phyloP scores from a whole-genome alignment of 2,113 vertebrate species.

The Ceratotherium simum region DNA sequence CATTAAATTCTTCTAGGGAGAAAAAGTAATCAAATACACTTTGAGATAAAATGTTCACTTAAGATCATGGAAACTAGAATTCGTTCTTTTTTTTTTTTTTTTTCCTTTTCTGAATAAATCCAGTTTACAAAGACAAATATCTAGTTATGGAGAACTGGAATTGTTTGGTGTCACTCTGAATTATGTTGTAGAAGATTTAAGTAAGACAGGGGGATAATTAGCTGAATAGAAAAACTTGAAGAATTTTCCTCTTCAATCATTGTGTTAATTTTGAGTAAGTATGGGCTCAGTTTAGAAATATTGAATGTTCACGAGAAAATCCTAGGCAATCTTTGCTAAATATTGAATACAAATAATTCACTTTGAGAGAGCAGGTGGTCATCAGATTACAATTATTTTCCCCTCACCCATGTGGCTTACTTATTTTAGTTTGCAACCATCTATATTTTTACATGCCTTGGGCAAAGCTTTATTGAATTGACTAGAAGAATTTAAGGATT shows the following conservation, averaged over 20 bases:
- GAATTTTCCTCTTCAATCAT: background rate
- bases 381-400: slow-evolving; percentile 52
- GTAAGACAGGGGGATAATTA: background rate
- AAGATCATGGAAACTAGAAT: background rate
- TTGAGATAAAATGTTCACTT: slow-evolving; percentile 28
- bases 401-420: background rate
- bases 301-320: slow-evolving; percentile 17
- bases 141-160: background rate
- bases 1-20: background rate
- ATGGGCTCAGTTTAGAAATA: slow-evolving; percentile 27
- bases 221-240: background rate
- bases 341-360: slow-evolving; percentile 62
- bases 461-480: slow-evolving; percentile 48
- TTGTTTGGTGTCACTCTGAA: background rate
- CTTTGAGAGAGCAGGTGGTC: slow-evolving; percentile 7
- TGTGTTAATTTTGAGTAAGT: slow-evolving; percentile 41
- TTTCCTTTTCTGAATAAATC: background rate
- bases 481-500: slow-evolving; percentile 48
- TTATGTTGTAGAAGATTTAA: background rate
- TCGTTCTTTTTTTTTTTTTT: background rate
- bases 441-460: slow-evolving; percentile 27
- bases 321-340: slow-evolving; percentile 16
- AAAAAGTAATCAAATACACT: background rate
- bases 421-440: slow-evolving; percentile 33
- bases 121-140: background rate